Percentiles rank a stretch among this genome's conserved stretches.
These are phyloP conservation scores for Oxyura jamaicensis DNA, from an alignment of 2,113 vertebrate genomes.

Conservation along the genomic window DNA sequence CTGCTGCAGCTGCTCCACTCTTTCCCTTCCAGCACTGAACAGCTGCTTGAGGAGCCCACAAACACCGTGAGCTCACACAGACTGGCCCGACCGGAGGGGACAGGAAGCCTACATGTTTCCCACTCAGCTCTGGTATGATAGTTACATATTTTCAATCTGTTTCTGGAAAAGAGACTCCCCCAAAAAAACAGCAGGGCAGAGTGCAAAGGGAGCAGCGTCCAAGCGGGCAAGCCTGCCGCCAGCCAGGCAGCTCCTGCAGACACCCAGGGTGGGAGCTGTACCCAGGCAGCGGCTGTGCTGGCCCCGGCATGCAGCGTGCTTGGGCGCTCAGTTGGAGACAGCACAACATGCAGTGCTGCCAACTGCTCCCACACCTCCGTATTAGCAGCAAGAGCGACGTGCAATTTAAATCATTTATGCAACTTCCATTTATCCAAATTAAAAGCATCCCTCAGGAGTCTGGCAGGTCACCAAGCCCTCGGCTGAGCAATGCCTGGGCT, in stretches of 20 bases:
- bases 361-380: neutral
- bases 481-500: constrained; percentile 10
- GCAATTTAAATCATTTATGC: neutral
- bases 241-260: fast-evolving
- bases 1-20: neutral
- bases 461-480: constrained; percentile 50
- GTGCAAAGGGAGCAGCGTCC: neutral
- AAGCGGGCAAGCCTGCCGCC: fast-evolving
- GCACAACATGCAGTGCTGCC: neutral
- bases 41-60: neutral
- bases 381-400: neutral
- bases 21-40: neutral
- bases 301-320: neutral
- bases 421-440: constrained; percentile 46
- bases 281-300: neutral
- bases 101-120: neutral
- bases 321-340: neutral
- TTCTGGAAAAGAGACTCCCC: constrained; percentile 33
- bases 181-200: neutral
- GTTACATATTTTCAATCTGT: neutral
- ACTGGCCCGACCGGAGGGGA: neutral
- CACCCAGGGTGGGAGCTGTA: neutral
- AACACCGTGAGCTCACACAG: neutral
- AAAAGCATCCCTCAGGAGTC: constrained; percentile 6
- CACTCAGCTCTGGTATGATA: neutral